Base-by-base conservation (phyloP, 1,140 invertebrate genomes). In the Caenorhabditis tropicalis region DNA sequence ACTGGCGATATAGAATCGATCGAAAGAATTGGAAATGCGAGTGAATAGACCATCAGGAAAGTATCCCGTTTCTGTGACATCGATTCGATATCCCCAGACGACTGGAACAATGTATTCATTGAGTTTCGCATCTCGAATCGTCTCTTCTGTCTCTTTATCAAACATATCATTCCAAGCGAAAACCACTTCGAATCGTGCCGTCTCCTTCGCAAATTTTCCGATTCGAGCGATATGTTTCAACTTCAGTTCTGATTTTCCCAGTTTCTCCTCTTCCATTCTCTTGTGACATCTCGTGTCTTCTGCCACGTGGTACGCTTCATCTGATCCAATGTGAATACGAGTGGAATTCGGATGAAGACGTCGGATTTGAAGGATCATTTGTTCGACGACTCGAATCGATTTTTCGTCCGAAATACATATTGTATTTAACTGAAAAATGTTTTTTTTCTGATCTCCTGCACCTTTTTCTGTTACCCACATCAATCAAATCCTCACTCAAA, bases 11-110 rank as follows among this genome's bases (percentile, higher is more conserved):
- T 85, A 87, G 19, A 87, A 93, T 29, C 94, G 93, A 0, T 94
- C 94, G 91, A 98, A 99, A 92, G 65, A 93, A 93, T 0, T 94
- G 93, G 88, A 51, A 51, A 86, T 56, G 70, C 88, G 33, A 21
- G 70, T 19, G 27, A 85, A 85, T 10, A 85, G 65, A 53, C 84
- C 84, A n/a, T 82, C 60, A 7, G 90, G 89, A 39, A 91, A 86
- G 86, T 91, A 91, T 31, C 84, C 79, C 2, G 91, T 81, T 16
- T 85, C 83, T 2, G 56, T 65, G 1, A 91, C 86, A 85, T 91
- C 90, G 12, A 83, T 86, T 4, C 89, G 89, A 79, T 91, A 91
- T 27, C 89, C 89, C 90, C 90, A 91, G 6, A 91, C 79, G 0
- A 91, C 89, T 5, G 90, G 90, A 70, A 91, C 88, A 19, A 91